phyloP scores from a whole-genome alignment of 2,113 vertebrate genomes.

The Craseonycteris thonglongyai region DNA sequence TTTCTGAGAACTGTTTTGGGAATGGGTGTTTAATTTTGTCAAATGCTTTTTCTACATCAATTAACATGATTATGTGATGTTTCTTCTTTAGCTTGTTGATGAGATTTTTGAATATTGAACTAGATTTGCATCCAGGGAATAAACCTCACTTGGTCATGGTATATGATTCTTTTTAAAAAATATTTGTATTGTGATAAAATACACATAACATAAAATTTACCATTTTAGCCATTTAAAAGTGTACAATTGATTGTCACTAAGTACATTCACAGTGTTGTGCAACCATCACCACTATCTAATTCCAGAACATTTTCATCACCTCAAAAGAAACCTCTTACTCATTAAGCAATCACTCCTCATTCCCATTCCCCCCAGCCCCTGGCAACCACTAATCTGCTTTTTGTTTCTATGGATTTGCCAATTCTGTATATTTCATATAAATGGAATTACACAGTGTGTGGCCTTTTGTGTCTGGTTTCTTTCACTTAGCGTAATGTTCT shows the following conservation, averaged over 20 bases:
- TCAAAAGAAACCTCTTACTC: neutral
- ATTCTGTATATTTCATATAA: slow-evolving; percentile 39
- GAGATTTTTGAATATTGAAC: slow-evolving; percentile 6
- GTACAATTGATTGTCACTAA: neutral
- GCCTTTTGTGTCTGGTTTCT: slow-evolving; percentile 53
- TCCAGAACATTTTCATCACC: slow-evolving; percentile 33
- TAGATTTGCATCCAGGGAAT: slow-evolving; percentile 4
- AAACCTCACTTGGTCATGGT: neutral
- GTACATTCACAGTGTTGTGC: neutral
- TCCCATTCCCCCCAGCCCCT: neutral
- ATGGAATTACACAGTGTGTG: slow-evolving; percentile 36
- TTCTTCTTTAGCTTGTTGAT: neutral
- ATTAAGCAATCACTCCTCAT: neutral
- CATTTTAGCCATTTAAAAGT: slow-evolving; percentile 10
- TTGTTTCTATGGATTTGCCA: slow-evolving; percentile 54
- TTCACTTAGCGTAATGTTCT: slow-evolving; percentile 49
- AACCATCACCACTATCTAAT: slow-evolving; percentile 31
- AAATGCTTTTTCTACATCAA: neutral
- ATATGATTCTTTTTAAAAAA: neutral
- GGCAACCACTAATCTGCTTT: slow-evolving; percentile 35
- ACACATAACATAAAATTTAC: neutral
- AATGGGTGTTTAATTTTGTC: neutral
- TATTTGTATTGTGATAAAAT: neutral
- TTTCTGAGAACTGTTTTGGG: neutral
- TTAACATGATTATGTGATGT: neutral